Evolutionary conservation across 2,797 vertebrate species (phyloP), one percentile per base, ranked within the genome.

Genomic region (Sebastes melanostomus): DNA sequence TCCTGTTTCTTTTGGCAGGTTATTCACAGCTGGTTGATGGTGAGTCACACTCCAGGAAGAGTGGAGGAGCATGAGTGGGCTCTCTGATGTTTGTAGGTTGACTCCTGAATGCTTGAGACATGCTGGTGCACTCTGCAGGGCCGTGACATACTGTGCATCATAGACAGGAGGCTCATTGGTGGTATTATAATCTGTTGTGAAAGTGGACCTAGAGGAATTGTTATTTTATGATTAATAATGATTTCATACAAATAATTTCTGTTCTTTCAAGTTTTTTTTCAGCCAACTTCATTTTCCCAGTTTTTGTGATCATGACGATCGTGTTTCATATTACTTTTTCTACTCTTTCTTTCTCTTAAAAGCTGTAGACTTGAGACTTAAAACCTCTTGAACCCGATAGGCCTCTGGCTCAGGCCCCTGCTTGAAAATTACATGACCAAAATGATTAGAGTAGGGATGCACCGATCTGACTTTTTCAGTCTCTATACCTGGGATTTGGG

Each of bases 21-120:
- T 79, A 54, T 89, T 89, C 88, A 75, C 22, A n/a, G 20, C 58
- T 66, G 61, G 29, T 55, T 9, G 61, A 34, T 69, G 84, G 62
- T 94, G 93, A 94, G 85, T 93, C 91, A 92, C 75, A 27, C 74
- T 66, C 16, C 61, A 70, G 58, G 72, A 90, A 70, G 75, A 86
- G 87, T 82, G 73, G 80, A 88, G 85, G 88, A 78, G 83, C 73
- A 77, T 78, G 86, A 85, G 76, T 89, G 84, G 82, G 83, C 74
- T 86, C 74, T 90, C 76, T 87, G 77, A 88, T 89, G 80, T 86
- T 83, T 82, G 73, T 78, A 69, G 69, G 66, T 72, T 75, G 79
- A 88, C 79, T 81, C 68, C 67, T 69, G 81, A 83, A 82, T 79
- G 85, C 80, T 58, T 61, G 32, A 84, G 79, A 84, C 59, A 30